Base-by-base conservation (phyloP, 1,140 invertebrate species). In the Drosophila kanapiae region DNA sequence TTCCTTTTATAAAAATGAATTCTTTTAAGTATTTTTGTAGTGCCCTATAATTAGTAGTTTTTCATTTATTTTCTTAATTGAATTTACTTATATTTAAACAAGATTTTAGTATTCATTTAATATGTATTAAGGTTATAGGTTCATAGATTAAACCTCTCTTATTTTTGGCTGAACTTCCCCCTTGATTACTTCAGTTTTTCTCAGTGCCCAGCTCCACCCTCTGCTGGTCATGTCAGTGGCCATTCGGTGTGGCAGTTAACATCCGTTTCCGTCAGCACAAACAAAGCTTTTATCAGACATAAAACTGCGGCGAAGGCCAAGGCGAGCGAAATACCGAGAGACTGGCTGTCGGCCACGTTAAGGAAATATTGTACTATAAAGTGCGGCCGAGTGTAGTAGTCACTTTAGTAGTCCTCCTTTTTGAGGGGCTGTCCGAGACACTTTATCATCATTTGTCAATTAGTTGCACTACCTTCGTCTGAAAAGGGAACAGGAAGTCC, bases 401-500 rank as follows among this genome's bases (percentile, higher is more conserved):
- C 53, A 56, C 53, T 56, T 56, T 18, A 38, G 57, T 47, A 80
- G 49, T 64, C 43, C 49, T 37, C 47, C 35, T 54, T 75, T 63
- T 75, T 57, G 8, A 38, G 48, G 75, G 27, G 27, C 69, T 56
- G 83, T 65, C 68, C 81, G 33, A 64, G 85, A 90, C 78, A 88
- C 85, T 88, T 84, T 90, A 90, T 88, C 84, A 88, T 90, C 84
- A 88, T 88, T 88, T 88, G 84, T 90, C 84, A 88, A 88, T 88
- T 88, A 88, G 85, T 88, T 88, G 81, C 77, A 79, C 77, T 72
- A 71, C 70, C 70, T 74, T 74, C 45, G 65, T 37, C 42, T 38
- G 23, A 56, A 38, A 14, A 43, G 67, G 40, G 23, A 29, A n/a
- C 67, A 71, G 67, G 67, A 72, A 60, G 70, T 72, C 37, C 35